These are phyloP conservation scores for Drosophila phalerata DNA, from an alignment of 2,888 invertebrate genomes.

Conservation along the genomic window DNA sequence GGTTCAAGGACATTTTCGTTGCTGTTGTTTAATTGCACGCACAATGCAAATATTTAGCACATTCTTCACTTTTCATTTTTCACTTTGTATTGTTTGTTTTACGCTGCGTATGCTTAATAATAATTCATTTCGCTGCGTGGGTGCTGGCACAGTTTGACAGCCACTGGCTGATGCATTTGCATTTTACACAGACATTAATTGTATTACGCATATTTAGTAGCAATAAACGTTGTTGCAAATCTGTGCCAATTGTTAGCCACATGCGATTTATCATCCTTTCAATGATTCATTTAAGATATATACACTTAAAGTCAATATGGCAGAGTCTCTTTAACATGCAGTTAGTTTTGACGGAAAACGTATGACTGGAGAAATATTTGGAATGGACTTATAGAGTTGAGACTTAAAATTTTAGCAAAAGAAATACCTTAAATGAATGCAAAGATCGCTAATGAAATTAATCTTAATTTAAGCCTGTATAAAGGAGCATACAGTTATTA, in stretches of 20 bases:
- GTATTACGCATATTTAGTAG: constrained; percentile 3
- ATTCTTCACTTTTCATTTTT: constrained; percentile 26
- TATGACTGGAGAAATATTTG: no score
- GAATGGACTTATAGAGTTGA: no score
- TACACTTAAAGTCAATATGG: no score
- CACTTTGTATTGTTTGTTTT: constrained; percentile 35
- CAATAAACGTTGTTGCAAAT: constrained; percentile 33
- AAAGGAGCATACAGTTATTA: no score
- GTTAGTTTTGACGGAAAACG: no score
- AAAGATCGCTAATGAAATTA: no score
- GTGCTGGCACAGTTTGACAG: constrained; percentile 39
- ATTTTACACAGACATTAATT: neutral
- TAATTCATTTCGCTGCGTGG: constrained; percentile 47
- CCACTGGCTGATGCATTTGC: constrained; percentile 16
- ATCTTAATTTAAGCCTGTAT: no score
- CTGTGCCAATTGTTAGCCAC: constrained; percentile 51
- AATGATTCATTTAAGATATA: neutral
- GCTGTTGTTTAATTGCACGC: constrained; percentile 41
- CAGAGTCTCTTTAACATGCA: no score
- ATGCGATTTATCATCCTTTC: constrained; percentile 6
- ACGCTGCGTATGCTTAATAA: constrained; percentile 70
- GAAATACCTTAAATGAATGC: no score
- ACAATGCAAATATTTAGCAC: constrained; percentile 41
- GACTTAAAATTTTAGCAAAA: no score
- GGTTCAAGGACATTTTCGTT: constrained; percentile 73